Base-by-base conservation (phyloP, 2,797 vertebrate species). In the Oryzias dopingdopingensis region DNA sequence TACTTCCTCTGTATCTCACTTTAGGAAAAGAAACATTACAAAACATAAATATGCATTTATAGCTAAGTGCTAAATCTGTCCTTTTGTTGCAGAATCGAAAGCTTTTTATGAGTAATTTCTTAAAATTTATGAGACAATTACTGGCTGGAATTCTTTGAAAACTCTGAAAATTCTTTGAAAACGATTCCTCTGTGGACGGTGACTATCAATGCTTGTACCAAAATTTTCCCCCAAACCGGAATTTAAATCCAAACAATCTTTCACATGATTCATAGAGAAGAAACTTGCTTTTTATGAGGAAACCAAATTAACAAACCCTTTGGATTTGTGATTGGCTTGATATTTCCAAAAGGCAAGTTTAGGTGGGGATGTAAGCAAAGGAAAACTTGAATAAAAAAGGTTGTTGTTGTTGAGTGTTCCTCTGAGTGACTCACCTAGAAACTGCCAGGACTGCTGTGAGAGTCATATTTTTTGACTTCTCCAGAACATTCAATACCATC, bases 111-210 rank as follows among this genome's bases (percentile, higher is more conserved):
- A 81, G 76, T 75, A 56, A 73, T 59, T 87, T 59, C 72, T 67
- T 81, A 78, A 87, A 82, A 86, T 74, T 73, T 81, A 80, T 55
- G 77, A 78, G 74, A 74, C 86, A 87, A 85, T 86, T 82, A 81
- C 73, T 55, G 73, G 64, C 72, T 72, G 79, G 65, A 76, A 67
- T 74, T 76, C 67, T 84, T 81, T 84, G 79, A 82, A 79, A 73
- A 66, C 47, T 18, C 18, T 18, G 18, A 18, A 18, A 76, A 67
- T 74, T 76, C 67, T 84, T 81, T 84, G 79, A 82, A 79, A 73
- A 66, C 47, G 26, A 82, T 69, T 77, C 70, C 64, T 77, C 82
- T 88, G 81, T 86, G 77, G 56, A 80, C 83, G 79, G 79, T 74
- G 65, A 80, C 80, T 81, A 80, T 77, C 80, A 75, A 67, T 73